A percentile compares a stretch with the other conserved stretches of the same genome.
Evolutionary conservation across 2,797 vertebrate species (phyloP).

Genomic region (Malurus splendens): DNA sequence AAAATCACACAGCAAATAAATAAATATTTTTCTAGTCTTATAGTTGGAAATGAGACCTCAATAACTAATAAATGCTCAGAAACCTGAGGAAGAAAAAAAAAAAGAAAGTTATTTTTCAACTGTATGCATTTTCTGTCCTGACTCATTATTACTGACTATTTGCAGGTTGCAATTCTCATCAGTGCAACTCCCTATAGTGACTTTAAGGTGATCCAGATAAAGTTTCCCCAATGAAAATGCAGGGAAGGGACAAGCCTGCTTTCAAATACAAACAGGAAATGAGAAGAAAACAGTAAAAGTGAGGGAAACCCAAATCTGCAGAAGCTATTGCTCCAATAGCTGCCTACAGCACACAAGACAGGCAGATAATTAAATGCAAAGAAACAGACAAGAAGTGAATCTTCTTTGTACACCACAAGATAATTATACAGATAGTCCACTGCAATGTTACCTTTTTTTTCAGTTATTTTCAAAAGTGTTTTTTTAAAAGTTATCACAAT

Average conservation of each 20-base stretch:
- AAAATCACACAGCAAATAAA: background rate
- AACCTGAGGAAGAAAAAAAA: background rate
- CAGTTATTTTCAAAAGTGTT: background rate
- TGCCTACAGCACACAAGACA: background rate
- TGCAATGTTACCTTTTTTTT: background rate
- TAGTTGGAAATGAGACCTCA: background rate
- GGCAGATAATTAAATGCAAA: background rate
- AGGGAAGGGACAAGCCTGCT: background rate
- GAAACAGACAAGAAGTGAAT: background rate
- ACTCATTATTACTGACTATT: background rate
- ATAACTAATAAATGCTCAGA: background rate
- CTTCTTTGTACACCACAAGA: background rate
- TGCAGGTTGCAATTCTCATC: background rate
- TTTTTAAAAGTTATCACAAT: background rate
- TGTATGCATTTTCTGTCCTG: background rate
- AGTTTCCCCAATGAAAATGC: background rate
- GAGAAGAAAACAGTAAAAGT: background rate
- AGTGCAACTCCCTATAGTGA: background rate
- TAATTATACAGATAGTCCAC: background rate
- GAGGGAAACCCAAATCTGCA: background rate
- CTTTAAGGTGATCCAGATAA: background rate
- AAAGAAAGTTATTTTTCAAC: background rate
- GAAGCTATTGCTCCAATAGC: background rate
- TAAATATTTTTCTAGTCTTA: background rate
- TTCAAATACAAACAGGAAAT: conserved; percentile 18